A percentile compares a stretch with the other conserved stretches of the same genome.
Conservation (phyloP, 1,140 invertebrate species). For the Pachypsylla venusta region DNA sequence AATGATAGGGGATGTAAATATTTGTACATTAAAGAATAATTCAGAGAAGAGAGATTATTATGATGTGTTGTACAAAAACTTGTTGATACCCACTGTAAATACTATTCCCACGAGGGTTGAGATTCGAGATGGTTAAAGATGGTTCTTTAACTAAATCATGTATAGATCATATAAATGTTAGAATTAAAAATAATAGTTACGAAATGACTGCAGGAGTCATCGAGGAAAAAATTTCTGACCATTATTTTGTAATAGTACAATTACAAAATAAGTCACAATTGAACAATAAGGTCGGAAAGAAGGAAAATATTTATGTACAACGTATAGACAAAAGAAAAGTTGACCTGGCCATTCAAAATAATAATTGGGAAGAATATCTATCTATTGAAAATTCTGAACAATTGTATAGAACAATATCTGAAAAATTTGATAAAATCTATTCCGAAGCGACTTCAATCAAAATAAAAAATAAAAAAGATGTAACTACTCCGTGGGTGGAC, state of each 20-base stretch:
- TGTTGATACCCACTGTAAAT: neutral
- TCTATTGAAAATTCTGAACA: neutral
- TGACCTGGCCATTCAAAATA: neutral
- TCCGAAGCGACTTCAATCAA: neutral
- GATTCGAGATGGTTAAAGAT: neutral
- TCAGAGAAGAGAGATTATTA: neutral
- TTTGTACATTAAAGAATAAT: neutral
- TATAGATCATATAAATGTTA: neutral
- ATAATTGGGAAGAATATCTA: neutral
- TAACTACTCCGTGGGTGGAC: neutral
- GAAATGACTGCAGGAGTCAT: neutral
- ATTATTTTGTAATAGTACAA: neutral
- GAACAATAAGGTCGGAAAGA: neutral
- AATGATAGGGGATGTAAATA: slow-evolving; percentile 1
- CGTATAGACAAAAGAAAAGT: neutral
- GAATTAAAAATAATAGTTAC: neutral
- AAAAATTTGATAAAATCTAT: neutral
- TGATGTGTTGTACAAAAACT: neutral
- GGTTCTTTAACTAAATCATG: neutral
- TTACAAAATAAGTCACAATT: neutral
- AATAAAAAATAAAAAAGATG: slow-evolving; percentile 1
- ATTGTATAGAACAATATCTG: neutral
- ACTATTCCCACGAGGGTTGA: neutral
- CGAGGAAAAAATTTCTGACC: neutral
- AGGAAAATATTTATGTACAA: neutral